Percentiles rank a stretch among this genome's conserved stretches.
Evolutionary conservation across 2,888 invertebrate species (phyloP).

Genomic region (Philhelius pedissequus): DNA sequence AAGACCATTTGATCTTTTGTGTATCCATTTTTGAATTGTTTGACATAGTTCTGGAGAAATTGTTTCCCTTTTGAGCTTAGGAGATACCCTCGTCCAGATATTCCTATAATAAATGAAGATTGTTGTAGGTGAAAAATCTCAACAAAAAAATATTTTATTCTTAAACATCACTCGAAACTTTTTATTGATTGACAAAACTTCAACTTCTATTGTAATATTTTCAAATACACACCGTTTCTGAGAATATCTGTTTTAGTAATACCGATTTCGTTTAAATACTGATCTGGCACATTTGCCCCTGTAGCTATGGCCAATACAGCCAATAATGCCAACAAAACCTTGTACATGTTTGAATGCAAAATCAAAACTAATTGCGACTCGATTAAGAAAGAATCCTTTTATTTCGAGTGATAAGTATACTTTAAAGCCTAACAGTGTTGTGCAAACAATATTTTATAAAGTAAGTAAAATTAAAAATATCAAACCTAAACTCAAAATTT

Average conservation of each 20-base stretch:
- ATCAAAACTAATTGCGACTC: background rate
- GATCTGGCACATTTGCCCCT: background rate
- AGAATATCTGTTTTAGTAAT: background rate
- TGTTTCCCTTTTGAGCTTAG: slow-evolving; percentile 64
- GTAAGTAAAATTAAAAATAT: no score
- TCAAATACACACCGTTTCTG: background rate
- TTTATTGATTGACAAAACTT: background rate
- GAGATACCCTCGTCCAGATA: background rate
- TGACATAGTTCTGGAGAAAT: slow-evolving; percentile 51
- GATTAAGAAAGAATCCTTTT: background rate
- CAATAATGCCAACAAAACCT: background rate
- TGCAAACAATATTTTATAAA: background rate
- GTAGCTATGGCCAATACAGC: background rate
- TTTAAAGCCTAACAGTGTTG: background rate
- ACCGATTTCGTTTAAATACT: background rate
- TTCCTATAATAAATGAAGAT: background rate
- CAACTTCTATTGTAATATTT: background rate
- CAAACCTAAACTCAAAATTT: no score
- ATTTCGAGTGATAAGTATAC: background rate
- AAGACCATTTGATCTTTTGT: background rate
- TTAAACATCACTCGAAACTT: background rate
- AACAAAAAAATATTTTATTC: no score
- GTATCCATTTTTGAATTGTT: background rate
- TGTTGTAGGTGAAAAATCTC: no score
- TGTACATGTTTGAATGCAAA: background rate